These are phyloP conservation scores for Microtus richardsoni DNA, from an alignment of 2,113 vertebrate genomes.

Conservation along the genomic window DNA sequence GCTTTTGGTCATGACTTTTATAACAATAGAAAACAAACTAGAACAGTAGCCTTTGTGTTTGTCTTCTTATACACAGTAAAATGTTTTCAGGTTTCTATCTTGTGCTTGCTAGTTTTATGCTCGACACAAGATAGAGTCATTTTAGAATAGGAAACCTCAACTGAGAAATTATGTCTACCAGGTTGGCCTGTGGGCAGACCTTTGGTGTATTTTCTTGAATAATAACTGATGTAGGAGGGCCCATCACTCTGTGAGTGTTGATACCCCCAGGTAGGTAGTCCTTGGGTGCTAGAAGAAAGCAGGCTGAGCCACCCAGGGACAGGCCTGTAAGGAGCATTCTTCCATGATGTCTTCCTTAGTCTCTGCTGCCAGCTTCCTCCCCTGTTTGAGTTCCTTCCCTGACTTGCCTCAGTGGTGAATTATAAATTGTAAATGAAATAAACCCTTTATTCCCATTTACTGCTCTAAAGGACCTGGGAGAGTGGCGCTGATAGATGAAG, in stretches of 20 bases:
- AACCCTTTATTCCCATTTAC: not conserved
- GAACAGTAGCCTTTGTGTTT: not conserved
- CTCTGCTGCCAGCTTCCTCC: not conserved
- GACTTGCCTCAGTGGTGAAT: not conserved
- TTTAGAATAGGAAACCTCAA: no score
- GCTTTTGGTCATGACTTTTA: not conserved
- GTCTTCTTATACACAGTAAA: not conserved
- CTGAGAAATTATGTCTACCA: no score
- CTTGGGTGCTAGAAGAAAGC: not conserved
- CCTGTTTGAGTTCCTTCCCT: not conserved
- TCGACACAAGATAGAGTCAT: no score
- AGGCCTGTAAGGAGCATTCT: not conserved
- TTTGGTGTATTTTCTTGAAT: no score
- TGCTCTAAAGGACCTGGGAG: not conserved
- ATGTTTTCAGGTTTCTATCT: not conserved
- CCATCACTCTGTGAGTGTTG: not conserved
- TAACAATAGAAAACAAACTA: not conserved
- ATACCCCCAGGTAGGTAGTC: not conserved
- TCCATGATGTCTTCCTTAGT: not conserved
- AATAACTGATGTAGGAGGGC: not conserved
- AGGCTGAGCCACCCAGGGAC: not conserved
- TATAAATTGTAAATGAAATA: not conserved
- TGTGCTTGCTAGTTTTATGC: not conserved
- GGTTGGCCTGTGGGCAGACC: no score
- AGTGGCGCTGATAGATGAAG: not conserved